Conservation (phyloP, 35 echinoderm and acorn worm species). For the Diadema setosum region DNA sequence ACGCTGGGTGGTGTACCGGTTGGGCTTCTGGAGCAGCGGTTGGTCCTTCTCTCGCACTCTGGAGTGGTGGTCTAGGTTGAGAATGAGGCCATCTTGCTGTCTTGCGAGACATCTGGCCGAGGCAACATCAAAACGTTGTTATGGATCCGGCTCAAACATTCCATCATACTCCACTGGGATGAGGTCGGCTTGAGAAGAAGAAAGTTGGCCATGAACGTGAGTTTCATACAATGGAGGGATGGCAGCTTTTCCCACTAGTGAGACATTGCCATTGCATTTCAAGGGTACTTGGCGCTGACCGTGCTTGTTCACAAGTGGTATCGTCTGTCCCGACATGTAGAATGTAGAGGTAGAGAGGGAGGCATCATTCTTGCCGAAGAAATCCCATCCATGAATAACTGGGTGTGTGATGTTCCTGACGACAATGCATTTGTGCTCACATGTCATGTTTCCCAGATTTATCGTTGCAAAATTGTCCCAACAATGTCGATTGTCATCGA, state of each 20-base stretch:
- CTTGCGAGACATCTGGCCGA: background rate
- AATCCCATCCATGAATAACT: slow-evolving; percentile 15
- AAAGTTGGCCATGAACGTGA: background rate
- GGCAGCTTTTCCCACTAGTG: background rate
- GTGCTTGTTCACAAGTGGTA: background rate
- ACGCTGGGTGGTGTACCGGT: no score
- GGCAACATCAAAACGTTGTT: background rate
- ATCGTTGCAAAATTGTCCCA: background rate
- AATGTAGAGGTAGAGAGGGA: background rate
- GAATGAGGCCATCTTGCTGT: background rate
- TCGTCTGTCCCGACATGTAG: background rate
- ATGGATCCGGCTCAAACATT: background rate
- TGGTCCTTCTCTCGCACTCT: no score
- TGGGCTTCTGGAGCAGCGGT: no score
- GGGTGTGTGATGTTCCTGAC: slow-evolving; percentile 3
- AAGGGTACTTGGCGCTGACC: background rate
- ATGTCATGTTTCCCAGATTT: background rate
- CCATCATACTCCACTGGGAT: background rate
- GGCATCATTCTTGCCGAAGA: background rate
- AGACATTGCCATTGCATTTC: background rate
- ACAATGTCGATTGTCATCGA: background rate
- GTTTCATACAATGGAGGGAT: background rate
- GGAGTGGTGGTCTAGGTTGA: no score
- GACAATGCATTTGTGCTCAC: background rate
- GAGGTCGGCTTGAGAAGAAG: background rate